Evolutionary conservation across 1,140 invertebrate species (phyloP).

Genomic region (Zaprionus tsacasi): DNA sequence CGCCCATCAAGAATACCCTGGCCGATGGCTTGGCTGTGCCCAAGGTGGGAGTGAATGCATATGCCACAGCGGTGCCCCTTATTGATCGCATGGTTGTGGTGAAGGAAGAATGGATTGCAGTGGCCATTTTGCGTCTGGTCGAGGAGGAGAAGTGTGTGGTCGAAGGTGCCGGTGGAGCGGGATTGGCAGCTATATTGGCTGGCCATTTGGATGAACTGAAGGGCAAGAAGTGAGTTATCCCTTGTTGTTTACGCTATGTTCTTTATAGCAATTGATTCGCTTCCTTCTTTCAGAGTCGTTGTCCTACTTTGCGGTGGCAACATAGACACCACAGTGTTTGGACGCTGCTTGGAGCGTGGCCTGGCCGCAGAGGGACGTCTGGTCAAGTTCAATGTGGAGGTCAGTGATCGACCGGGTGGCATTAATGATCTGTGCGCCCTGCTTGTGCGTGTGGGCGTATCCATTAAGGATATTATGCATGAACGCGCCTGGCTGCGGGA

Average conservation of each 20-base stretch:
- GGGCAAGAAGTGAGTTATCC: conserved; percentile 90
- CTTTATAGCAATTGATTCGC: too few species aligned
- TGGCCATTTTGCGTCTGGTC: conserved; percentile 93
- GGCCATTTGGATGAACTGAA: conserved; percentile 92
- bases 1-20: conserved; percentile 90
- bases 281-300: conserved; percentile 86
- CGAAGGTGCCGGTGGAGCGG: conserved; percentile 95
- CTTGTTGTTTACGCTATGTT: neutral
- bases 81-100: conserved; percentile 94
- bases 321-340: conserved; percentile 96
- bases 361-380: conserved; percentile 94
- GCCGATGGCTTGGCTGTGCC: conserved; percentile 97
- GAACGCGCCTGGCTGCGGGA: conserved; percentile 96
- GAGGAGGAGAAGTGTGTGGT: conserved; percentile 97
- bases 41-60: conserved; percentile 94
- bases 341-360: conserved; percentile 94
- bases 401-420: conserved; percentile 94
- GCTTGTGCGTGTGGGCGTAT: conserved; percentile 91
- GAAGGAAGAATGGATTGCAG: conserved; percentile 94
- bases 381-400: conserved; percentile 93
- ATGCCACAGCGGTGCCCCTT: conserved; percentile 89
- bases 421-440: conserved; percentile 93
- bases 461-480: conserved; percentile 97
- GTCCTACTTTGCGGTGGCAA: conserved; percentile 95
- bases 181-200: conserved; percentile 93